Base-by-base conservation (phyloP, 1,140 invertebrate species). In the Brachionus plicatilis region DNA sequence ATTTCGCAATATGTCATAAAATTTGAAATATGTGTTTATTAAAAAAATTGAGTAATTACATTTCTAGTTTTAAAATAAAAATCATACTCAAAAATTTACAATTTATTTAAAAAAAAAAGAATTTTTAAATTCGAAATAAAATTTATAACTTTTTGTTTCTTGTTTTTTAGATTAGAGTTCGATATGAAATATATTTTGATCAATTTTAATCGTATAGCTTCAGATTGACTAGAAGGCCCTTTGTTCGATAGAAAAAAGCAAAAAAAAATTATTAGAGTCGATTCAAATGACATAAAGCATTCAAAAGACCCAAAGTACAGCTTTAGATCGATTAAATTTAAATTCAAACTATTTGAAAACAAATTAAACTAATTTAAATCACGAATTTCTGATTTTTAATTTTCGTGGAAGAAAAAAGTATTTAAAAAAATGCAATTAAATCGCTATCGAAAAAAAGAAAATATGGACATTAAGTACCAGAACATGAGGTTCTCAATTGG, bases 401-500 rank as follows among this genome's bases (percentile, higher is more conserved):
- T 37, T 37, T 7, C 6, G 33, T 37, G 33, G 6, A 37, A 37
- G 33, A 37, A 37, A 37, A 6, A 37, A 37, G 33, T 14, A 29
- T 17, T 41, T 65, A 3, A 14, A 14, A 70, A 4, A 33, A 17
- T 24, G 17, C n/a, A 20, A 29, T 6, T 45, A 9, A 68, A 68
- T 60, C 60, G 43, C 7, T 84, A 72, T 45, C 43, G 47, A 7
- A 47, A 43, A 45, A 95, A 95, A 87, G 94, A 95, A 90, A 95
- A 95, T 83, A 94, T 95, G 87, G 94, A 96, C 90, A 96, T 98
- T 88, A 93, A 94, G 91, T 96, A 93, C 92, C 97, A 96, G 92
- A 93, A 93, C 88, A 95, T 96, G 94, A 93, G 94, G 90, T 97
- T 97, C 92, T 93, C 98, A 87, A 98, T 98, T 89, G 98, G 95